Base-by-base conservation (phyloP, 1,140 invertebrate genomes). In the Saccostrea glomerata region DNA sequence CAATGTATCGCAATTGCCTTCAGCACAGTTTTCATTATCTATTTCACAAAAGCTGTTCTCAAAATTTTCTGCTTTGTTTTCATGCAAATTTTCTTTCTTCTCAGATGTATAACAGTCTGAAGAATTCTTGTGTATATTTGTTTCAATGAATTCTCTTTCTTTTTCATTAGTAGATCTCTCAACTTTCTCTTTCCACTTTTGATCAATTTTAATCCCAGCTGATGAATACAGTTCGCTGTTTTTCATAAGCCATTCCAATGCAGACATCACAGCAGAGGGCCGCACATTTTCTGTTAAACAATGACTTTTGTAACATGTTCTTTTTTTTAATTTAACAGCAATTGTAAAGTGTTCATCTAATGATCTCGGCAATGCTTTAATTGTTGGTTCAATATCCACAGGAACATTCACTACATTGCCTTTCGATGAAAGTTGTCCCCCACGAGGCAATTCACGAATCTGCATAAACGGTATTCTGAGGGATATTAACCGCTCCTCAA, bases 341-440 rank as follows among this genome's bases (percentile, higher is more conserved):
- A 90, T 85, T 30, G 58, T 70, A 15, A 63, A 1, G 56, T 82
- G 47, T n/a, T 90, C 86, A 30, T 84, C 63, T 0, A 63, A 0
- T 23, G 6, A 55, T 55, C 90, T 58, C 12, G 86, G 86, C 83
- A 90, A 89, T 9, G 12, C 11, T 4, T 17, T 40, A 9, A 89
- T 54, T 54, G 88, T 89, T 23, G 7, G 17, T 23, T 66, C 82
- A 15, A 89, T 83, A 83, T 90, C 66, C 12, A 66, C 23, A 15
- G 90, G 86, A 2, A 89, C 88, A 89, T 90, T 90, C 25, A 90
- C 90, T 40, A 90, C 86, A 87, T 90, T 90, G 25, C 90, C 86
- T 55, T 73, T 56, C 0, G 86, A 17, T 47, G 77, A 77, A 11
- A 70, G 23, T 36, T 90, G 87, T n/a, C 66, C 23, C 11, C 87